Conservation (phyloP, 2,888 invertebrate genomes). For the Hololepta plana region DNA sequence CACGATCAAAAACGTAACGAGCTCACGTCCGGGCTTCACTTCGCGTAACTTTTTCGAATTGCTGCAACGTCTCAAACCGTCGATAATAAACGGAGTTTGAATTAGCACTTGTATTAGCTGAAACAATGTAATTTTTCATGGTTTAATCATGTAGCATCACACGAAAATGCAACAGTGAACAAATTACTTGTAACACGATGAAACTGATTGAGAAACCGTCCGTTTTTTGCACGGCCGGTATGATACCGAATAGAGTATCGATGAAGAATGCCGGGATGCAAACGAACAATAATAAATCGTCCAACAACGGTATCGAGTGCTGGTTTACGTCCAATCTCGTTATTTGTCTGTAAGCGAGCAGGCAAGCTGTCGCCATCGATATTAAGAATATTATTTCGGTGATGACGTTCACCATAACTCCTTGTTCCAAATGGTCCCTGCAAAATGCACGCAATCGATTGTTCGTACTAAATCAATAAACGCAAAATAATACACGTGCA, state of each 20-base stretch:
- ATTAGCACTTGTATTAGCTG: constrained; percentile 53
- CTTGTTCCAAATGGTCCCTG: constrained; percentile 14
- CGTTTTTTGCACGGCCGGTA: constrained; percentile 39
- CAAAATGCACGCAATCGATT: neutral
- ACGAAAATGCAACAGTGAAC: no score
- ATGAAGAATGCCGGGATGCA: constrained; percentile 56
- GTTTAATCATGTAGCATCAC: no score
- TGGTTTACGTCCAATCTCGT: constrained; percentile 45
- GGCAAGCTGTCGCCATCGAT: constrained; percentile 36
- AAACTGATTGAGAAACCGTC: no score
- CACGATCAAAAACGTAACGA: constrained; percentile 58
- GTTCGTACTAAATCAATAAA: no score
- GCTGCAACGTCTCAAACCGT: constrained; percentile 55
- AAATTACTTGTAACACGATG: constrained; percentile 37
- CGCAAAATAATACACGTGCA: no score
- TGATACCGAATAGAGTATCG: constrained; percentile 47
- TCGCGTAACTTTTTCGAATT: constrained; percentile 41
- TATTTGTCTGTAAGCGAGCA: constrained; percentile 44
- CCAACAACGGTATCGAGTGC: constrained; percentile 43
- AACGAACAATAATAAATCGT: constrained; percentile 50
- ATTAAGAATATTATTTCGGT: constrained; percentile 36
- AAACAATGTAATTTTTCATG: constrained; percentile 1
- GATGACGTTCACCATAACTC: constrained; percentile 30
- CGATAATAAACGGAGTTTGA: constrained; percentile 56
- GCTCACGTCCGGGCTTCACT: constrained; percentile 54